Evolutionary conservation across 2,113 vertebrate genomes (phyloP).

Genomic region (Phycodurus eques): DNA sequence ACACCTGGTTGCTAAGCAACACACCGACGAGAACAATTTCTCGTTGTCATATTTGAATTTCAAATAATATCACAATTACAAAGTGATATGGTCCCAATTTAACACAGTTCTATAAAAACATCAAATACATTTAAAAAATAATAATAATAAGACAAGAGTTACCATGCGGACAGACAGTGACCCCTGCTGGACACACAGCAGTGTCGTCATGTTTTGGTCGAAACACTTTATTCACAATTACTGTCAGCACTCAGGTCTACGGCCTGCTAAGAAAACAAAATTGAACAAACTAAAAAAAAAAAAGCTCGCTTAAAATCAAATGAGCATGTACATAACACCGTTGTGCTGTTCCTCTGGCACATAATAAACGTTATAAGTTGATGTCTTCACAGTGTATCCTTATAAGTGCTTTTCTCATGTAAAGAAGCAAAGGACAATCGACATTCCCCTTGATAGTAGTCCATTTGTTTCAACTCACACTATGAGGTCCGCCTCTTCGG

Average conservation of each 20-base stretch:
- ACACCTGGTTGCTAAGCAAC: neutral
- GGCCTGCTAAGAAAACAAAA: conserved; percentile 45
- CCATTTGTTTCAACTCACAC: conserved; percentile 46
- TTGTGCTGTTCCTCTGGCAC: conserved; percentile 47
- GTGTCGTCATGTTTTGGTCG: conserved; percentile 33
- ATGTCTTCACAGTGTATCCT: conserved; percentile 67
- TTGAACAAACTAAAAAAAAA: conserved; percentile 26
- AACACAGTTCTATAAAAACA: neutral
- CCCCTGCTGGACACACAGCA: conserved; percentile 58
- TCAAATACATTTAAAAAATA: neutral
- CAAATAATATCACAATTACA: neutral
- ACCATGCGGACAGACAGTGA: conserved; percentile 39
- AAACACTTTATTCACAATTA: conserved; percentile 71
- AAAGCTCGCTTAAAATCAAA: conserved; percentile 52
- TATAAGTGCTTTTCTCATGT: conserved; percentile 66
- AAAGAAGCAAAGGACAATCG: conserved; percentile 47
- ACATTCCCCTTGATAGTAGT: conserved; percentile 38
- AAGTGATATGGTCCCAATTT: neutral
- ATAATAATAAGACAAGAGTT: neutral
- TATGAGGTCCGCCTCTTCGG: conserved; percentile 56
- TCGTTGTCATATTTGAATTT: neutral
- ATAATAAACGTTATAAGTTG: conserved; percentile 41
- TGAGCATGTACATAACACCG: conserved; percentile 46
- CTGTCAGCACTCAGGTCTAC: conserved; percentile 57
- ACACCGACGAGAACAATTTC: neutral